Conservation (phyloP, 2,888 invertebrate genomes). For the Drosophila anceps region DNA sequence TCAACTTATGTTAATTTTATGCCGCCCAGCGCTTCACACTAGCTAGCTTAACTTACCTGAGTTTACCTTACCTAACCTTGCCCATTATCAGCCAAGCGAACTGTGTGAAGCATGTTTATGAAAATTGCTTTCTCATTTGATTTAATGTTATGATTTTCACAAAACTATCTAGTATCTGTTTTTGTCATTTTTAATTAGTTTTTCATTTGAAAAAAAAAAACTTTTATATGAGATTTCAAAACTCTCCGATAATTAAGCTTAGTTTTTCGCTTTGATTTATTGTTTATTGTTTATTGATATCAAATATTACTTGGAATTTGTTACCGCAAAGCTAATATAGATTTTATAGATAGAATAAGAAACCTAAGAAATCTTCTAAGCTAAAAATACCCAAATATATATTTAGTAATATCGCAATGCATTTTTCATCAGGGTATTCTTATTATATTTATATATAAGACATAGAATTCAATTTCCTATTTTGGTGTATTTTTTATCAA, state of each 20-base stretch:
- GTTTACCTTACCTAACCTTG: not conserved
- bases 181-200: not conserved
- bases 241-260: not conserved
- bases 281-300: too few relatives aligned
- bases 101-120: constrained; percentile 22
- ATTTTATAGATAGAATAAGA: too few relatives aligned
- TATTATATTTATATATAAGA: too few relatives aligned
- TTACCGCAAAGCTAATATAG: too few relatives aligned
- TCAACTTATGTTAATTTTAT: constrained; percentile 70
- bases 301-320: too few relatives aligned
- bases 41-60: not conserved
- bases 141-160: constrained; percentile 50
- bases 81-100: not conserved
- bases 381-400: too few relatives aligned
- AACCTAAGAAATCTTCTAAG: too few relatives aligned
- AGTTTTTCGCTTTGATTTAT: not conserved
- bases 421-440: too few relatives aligned
- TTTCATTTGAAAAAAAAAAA: not conserved
- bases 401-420: too few relatives aligned
- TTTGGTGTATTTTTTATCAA: too few relatives aligned
- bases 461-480: too few relatives aligned
- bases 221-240: rapidly evolving
- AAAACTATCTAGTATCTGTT: not conserved
- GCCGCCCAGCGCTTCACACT: constrained; percentile 9
- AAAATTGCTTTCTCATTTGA: constrained; percentile 55